phyloP scores from a whole-genome alignment of 2,113 vertebrate genomes.

The Brachyhypopomus gauderio region DNA sequence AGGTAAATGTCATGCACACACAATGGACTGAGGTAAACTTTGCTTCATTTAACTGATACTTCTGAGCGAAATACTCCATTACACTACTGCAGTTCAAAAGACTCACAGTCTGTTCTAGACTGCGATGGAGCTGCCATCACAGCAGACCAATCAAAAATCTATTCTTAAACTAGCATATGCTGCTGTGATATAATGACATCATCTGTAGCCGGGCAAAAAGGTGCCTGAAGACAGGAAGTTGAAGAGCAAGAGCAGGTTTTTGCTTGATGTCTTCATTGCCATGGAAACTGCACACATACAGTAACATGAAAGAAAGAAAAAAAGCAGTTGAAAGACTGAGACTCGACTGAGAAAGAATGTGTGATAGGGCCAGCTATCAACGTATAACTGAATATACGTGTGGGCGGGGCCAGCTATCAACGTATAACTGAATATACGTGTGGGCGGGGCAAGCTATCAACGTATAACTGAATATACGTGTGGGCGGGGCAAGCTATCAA shows the following conservation, averaged over 20 bases:
- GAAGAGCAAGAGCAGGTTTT: constrained; percentile 48
- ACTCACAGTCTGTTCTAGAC: constrained; percentile 38
- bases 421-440: constrained; percentile 25
- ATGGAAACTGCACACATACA: constrained; percentile 70
- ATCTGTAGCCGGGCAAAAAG: constrained; percentile 77
- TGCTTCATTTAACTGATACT: constrained; percentile 3
- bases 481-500: background rate
- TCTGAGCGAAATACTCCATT: constrained; percentile 24
- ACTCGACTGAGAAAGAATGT: background rate
- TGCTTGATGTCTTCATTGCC: constrained; percentile 70
- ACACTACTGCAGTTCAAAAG: constrained; percentile 10
- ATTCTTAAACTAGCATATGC: constrained; percentile 59
- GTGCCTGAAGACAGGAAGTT: constrained; percentile 70
- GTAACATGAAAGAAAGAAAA: constrained; percentile 55
- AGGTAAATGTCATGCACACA: constrained; percentile 16
- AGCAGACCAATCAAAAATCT: constrained; percentile 60
- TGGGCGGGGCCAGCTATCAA: constrained; percentile 1
- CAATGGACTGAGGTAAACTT: constrained; percentile 11
- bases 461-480: constrained; percentile 25
- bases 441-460: background rate
- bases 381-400: constrained; percentile 25
- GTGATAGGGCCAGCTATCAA: background rate
- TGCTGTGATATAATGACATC: constrained; percentile 68
- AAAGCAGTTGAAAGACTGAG: constrained; percentile 34
- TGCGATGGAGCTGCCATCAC: constrained; percentile 39